Evolutionary conservation across 1,140 invertebrate genomes (phyloP), one percentile per base, ranked within the genome.

Genomic region (Atta cephalotes): DNA sequence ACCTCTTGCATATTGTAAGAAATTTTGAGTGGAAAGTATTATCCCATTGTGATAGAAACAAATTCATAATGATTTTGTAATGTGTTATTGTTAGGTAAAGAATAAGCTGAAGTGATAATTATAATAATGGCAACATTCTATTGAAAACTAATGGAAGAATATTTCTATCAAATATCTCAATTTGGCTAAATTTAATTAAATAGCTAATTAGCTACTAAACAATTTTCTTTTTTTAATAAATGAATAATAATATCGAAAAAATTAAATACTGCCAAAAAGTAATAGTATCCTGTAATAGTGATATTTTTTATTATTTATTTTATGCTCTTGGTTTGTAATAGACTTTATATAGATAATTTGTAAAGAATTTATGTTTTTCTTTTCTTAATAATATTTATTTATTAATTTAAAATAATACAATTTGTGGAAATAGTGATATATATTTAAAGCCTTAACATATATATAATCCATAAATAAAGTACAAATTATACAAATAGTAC

Each of bases 401-500:
- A 31, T 31, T 49, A 0, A 53, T 18, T 39, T 68, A 68, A 68
- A 4, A 56, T 21, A 9, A 45, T 31, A 58, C 6, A 80, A 35
- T 21, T 53, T 68, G 45, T 14, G 10, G 9, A 81, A 81, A 56
- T 70, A 53, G 51, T 80, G 1, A 63, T 63, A 66, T 12, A 21
- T 6, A 21, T 68, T 66, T 66, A 35, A 66, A 68, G 49, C 25
- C 25, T 68, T 68, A 56, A 79, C 28, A 56, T 45, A 35, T 45
- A 28, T 18, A 62, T 16, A 9, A 45, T 45, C 39, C 31, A 16
- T 10, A 16, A 63, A 31, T 68, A 35, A 12, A 66, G 65, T 66
- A 66, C 65, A 68, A 45, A 68, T 39, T 21, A 39, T 65, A 65
- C 35, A 68, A 45, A 78, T 49, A 65, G 76, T 78, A 80, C 45